These are phyloP conservation scores for Lamellibrachia luymesi DNA, from an alignment of 1,140 invertebrate species.

Conservation along the genomic window DNA sequence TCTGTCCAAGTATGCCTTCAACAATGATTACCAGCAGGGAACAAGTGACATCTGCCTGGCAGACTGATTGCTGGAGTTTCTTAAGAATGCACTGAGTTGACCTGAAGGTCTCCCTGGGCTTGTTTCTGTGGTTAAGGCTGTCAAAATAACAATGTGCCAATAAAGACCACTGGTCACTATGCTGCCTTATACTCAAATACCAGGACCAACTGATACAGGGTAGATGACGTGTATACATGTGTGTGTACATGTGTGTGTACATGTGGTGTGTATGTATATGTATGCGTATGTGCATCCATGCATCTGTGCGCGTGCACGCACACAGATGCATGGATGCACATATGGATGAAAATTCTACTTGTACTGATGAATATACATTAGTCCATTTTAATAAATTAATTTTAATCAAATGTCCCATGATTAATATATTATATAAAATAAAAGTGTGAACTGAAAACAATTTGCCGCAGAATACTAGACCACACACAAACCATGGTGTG, in stretches of 20 bases:
- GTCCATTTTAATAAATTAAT: too few relatives aligned
- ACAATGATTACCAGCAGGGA: not conserved
- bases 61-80: not conserved
- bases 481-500: too few relatives aligned
- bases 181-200: not conserved
- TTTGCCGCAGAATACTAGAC: too few relatives aligned
- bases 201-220: not conserved
- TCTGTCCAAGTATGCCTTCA: not conserved
- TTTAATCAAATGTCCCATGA: too few relatives aligned
- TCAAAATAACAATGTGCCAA: constrained; percentile 1
- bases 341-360: not conserved
- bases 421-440: too few relatives aligned
- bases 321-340: too few relatives aligned
- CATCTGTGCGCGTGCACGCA: not conserved
- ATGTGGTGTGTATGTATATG: not conserved
- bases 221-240: not conserved
- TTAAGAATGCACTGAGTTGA: not conserved
- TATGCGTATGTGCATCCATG: not conserved
- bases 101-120: not conserved
- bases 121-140: not conserved
- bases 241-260: not conserved
- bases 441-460: too few relatives aligned
- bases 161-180: not conserved
- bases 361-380: not conserved
- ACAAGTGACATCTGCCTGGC: not conserved